Evolutionary conservation across 64 coral and sea anemone genomes (phyloP).

Genomic region (Montipora foliosa): DNA sequence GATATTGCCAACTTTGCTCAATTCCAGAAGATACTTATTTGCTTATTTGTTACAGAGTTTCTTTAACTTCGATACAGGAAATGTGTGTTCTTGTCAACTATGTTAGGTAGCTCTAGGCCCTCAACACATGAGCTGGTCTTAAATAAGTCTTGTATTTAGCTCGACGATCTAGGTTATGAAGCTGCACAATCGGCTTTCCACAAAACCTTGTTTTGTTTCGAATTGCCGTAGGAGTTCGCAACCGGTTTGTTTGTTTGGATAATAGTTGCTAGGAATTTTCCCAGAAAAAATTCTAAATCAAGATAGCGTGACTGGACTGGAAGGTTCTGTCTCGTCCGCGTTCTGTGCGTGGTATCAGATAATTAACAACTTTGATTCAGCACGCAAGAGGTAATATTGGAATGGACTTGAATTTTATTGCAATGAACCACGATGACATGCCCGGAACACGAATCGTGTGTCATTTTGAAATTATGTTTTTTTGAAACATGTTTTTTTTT

Average conservation of each 20-base stretch:
- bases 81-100: slow-evolving; percentile 26
- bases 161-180: too few relatives aligned
- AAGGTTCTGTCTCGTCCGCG: slow-evolving; percentile 19
- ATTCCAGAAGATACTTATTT: slow-evolving; percentile 39
- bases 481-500: neutral
- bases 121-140: neutral
- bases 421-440: neutral
- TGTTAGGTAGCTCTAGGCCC: neutral
- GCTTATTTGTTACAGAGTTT: slow-evolving; percentile 58
- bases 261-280: slow-evolving; percentile 9
- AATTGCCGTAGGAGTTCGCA: neutral
- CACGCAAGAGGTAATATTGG: slow-evolving; percentile 26
- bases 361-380: neutral
- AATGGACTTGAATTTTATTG: neutral
- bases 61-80: slow-evolving; percentile 46
- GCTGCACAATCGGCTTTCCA: neutral
- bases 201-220: neutral
- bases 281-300: neutral
- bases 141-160: too few relatives aligned
- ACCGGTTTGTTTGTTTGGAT: neutral
- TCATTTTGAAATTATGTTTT: neutral
- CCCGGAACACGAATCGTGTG: neutral
- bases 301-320: slow-evolving; percentile 34
- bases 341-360: neutral
- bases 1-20: neutral